Conservation (phyloP, 92 coral and sea anemone species). For the Palythoa heliodiscus region DNA sequence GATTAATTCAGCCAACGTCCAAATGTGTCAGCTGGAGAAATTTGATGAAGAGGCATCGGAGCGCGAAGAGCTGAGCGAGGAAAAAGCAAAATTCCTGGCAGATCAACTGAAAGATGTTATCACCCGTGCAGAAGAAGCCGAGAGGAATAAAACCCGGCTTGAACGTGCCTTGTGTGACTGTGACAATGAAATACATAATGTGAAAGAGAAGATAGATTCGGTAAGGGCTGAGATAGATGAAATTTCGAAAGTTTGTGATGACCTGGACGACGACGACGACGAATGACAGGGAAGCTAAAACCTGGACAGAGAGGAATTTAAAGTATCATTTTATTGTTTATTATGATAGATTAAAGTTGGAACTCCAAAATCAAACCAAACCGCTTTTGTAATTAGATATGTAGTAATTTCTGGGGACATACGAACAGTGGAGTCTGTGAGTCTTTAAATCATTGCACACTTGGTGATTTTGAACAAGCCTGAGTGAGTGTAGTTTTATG, state of each 20-base stretch:
- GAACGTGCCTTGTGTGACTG: conserved; percentile 57
- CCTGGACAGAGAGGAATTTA: conserved; percentile 4
- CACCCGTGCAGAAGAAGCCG: conserved; percentile 72
- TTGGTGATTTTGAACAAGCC: background rate
- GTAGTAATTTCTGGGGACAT: background rate
- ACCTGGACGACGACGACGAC: conserved; percentile 15
- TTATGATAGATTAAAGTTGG: background rate
- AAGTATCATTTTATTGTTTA: conserved; percentile 13
- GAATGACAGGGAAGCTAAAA: too few species aligned
- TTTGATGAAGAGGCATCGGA: conserved; percentile 76
- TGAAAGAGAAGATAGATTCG: conserved; percentile 26
- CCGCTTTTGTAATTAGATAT: conserved; percentile 18
- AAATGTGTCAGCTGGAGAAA: conserved; percentile 68
- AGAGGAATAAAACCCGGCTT: conserved; percentile 52
- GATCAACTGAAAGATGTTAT: conserved; percentile 68
- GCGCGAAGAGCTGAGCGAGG: conserved; percentile 79
- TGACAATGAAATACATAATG: conserved; percentile 48
- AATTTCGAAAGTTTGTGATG: conserved; percentile 47
- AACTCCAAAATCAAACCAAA: background rate
- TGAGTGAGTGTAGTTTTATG: background rate
- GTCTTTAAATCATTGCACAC: background rate
- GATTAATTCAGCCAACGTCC: conserved; percentile 48
- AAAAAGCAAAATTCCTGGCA: conserved; percentile 66
- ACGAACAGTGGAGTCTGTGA: background rate
- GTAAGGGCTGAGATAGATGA: conserved; percentile 56